A percentile compares a stretch with the other conserved stretches of the same genome.
Evolutionary conservation across 37 sponge, comb jelly and placozoan species (phyloP).

Genomic region (Ephydatia muelleri): DNA sequence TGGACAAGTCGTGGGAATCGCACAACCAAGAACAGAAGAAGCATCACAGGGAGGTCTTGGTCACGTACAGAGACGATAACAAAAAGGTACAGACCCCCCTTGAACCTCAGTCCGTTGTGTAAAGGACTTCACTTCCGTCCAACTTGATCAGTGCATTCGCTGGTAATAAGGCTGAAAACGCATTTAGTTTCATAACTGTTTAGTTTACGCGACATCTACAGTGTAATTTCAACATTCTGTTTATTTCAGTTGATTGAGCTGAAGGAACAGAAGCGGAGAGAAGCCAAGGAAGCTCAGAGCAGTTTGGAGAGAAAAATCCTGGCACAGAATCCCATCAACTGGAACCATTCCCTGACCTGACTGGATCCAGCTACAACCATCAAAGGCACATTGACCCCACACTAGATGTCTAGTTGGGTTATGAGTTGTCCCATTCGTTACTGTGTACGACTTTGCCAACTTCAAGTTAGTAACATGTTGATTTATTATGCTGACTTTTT

Average conservation of each 20-base stretch:
- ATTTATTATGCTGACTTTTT: too few species aligned
- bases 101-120: conserved; percentile 3
- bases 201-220: too few species aligned
- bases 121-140: too few species aligned
- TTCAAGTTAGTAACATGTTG: too few species aligned
- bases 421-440: too few species aligned
- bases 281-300: conserved; percentile 5
- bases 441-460: too few species aligned
- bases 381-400: too few species aligned
- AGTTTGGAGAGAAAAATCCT: conserved; percentile 36
- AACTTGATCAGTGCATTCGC: too few species aligned
- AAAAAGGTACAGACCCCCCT: conserved; percentile 60
- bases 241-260: conserved; percentile 65
- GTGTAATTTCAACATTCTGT: too few species aligned
- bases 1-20: not conserved
- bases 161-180: too few species aligned
- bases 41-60: conserved; percentile 11
- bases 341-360: conserved; percentile 59
- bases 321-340: conserved; percentile 64
- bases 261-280: conserved; percentile 39
- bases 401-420: too few species aligned
- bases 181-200: too few species aligned
- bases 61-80: conserved; percentile 41
- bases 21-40: conserved; percentile 13
- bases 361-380: not conserved